These are phyloP conservation scores for Tigriopus japonicus DNA, from an alignment of 1,140 invertebrate genomes.

Conservation along the genomic window DNA sequence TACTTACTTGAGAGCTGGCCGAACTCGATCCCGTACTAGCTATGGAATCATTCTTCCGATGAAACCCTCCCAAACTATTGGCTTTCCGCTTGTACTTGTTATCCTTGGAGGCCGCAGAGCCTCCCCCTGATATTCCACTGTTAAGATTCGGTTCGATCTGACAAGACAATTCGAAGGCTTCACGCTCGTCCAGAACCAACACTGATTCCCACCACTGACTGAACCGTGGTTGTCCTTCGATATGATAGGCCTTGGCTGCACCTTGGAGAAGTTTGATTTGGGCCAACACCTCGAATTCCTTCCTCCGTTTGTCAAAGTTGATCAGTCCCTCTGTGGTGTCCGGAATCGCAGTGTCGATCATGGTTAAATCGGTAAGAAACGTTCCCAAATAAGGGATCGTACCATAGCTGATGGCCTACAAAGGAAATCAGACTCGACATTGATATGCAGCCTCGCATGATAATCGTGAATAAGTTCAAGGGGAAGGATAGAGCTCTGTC, in stretches of 20 bases:
- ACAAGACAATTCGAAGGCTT: constrained; percentile 75
- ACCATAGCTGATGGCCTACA: constrained; percentile 41
- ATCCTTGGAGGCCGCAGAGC: constrained; percentile 16
- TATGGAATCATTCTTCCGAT: constrained; percentile 74
- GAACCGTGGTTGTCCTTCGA: constrained; percentile 60
- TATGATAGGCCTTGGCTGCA: constrained; percentile 87
- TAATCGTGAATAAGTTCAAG: no score
- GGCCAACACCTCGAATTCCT: constrained; percentile 96
- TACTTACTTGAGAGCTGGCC: constrained; percentile 38
- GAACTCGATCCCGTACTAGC: constrained; percentile 61
- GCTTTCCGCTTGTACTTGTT: constrained; percentile 12
- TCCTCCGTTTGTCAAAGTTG: constrained; percentile 93
- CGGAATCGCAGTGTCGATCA: constrained; percentile 89
- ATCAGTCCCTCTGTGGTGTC: constrained; percentile 49
- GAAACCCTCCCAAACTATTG: constrained; percentile 22
- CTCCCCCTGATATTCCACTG: constrained; percentile 15
- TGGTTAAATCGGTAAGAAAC: constrained; percentile 92
- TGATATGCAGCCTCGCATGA: no score
- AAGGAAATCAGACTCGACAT: neutral
- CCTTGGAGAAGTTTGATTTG: constrained; percentile 89
- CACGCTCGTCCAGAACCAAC: constrained; percentile 65
- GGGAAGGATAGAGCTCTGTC: no score
- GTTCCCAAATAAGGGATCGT: constrained; percentile 96
- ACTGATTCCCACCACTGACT: constrained; percentile 83
- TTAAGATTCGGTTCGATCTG: constrained; percentile 49